Base-by-base conservation (phyloP, 1,140 invertebrate species). In the Pogonomyrmex barbatus region DNA sequence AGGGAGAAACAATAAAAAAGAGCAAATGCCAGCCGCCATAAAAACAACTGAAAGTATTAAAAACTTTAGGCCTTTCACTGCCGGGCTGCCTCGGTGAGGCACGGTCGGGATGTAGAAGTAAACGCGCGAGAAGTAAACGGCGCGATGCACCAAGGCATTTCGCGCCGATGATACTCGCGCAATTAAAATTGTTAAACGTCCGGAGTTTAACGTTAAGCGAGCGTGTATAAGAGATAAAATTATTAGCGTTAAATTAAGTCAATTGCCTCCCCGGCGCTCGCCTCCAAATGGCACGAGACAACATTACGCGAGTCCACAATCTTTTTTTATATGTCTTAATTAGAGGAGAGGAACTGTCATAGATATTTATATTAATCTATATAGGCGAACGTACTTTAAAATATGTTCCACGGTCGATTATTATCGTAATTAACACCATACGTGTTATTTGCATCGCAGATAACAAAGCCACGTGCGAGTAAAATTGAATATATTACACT, bases 31-130 rank as follows among this genome's bases (percentile, higher is more conserved):
- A 91, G 90, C 90, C 91, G 93, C 92, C 94, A 94, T 95, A 94
- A 95, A 95, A 95, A 95, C 93, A 93, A 94, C 92, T 92, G 92
- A 94, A 95, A 95, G 93, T 95, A 95, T 94, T 94, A 95, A 95
- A 95, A 94, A 94, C 88, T 92, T 92, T 92, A 90, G 90, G 90
- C 87, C 91, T 94, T 93, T 94, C 92, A 94, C 93, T 91, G 92
- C 92, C 83, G 62, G 70, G 60, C 88, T 89, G 85, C 79, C 68
- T 60, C 52, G 54, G 50, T 50, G 56, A 62, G 54, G 85, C 86
- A 68, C 78, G 56, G 78, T 77, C 78, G 77, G 78, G 60, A 56
- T 9, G 0, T 52, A 52, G 2, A 9, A 1, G 45, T 50, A 87
- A 54, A 54, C 47, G 68, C 73, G 50, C 75, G 81, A 68, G 56